phyloP scores from a whole-genome alignment of 1,140 invertebrate genomes.

The Leptopilina boulardi region DNA sequence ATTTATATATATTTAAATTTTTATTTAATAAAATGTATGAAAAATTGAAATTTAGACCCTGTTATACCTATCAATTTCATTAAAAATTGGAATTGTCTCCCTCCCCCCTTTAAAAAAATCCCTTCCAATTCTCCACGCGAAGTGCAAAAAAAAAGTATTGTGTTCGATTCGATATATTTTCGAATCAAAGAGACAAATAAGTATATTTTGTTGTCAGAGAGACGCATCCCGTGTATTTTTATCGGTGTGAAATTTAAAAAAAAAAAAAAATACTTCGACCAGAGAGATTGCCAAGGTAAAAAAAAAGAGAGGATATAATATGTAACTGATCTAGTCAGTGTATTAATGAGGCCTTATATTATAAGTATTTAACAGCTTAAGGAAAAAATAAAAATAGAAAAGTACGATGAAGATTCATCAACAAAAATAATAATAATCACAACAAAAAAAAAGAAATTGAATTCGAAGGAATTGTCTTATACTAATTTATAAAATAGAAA shows the following conservation, averaged over 20 bases:
- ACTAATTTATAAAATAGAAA: neutral
- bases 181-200: conserved; percentile 41
- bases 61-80: neutral
- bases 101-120: neutral
- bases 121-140: conserved; percentile 18
- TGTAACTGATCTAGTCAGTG: conserved; percentile 77
- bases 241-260: conserved; percentile 68
- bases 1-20: neutral
- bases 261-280: conserved; percentile 28
- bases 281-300: conserved; percentile 56
- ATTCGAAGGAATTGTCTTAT: neutral
- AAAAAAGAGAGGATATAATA: conserved; percentile 56
- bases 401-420: neutral
- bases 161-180: conserved; percentile 22
- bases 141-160: conserved; percentile 27
- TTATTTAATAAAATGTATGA: neutral
- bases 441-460: conserved; percentile 18
- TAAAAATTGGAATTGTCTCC: neutral
- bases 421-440: neutral
- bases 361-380: conserved; percentile 9
- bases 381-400: conserved; percentile 8
- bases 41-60: neutral
- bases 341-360: conserved; percentile 77
- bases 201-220: conserved; percentile 71
- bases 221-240: conserved; percentile 71